Conservation (phyloP, 2,888 invertebrate genomes). For the Clepsis dumicolana region DNA sequence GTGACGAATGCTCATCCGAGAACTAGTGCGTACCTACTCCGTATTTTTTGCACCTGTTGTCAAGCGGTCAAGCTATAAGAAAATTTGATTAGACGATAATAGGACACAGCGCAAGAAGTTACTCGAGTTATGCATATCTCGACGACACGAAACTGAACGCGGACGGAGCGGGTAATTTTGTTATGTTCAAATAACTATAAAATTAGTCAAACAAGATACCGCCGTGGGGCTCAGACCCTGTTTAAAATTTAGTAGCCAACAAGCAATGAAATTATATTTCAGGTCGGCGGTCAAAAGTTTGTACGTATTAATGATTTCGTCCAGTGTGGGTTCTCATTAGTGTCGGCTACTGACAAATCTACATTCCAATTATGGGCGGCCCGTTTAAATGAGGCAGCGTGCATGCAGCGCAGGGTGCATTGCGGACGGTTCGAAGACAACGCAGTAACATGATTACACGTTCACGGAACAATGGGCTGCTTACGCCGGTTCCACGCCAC, state of each 20-base stretch:
- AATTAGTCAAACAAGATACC: constrained; percentile 4
- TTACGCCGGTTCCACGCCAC: constrained; percentile 66
- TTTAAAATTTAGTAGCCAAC: constrained; percentile 7
- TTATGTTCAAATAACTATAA: constrained; percentile 1
- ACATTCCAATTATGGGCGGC: not conserved
- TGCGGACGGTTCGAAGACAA: constrained; percentile 17
- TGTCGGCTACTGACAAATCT: not conserved
- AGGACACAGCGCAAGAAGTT: not conserved
- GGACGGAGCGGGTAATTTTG: not conserved
- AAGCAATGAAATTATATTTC: constrained; percentile 10
- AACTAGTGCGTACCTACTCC: not conserved
- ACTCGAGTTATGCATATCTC: not conserved
- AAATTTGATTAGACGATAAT: not conserved
- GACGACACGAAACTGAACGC: not conserved
- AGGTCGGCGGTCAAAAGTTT: constrained; percentile 7
- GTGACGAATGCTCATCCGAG: not conserved
- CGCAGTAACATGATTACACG: constrained; percentile 31
- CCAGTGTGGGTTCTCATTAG: constrained; percentile 13
- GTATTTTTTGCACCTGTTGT: not conserved
- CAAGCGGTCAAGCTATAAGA: not conserved
- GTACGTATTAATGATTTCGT: constrained; percentile 7
- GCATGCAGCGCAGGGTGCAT: constrained; percentile 7
- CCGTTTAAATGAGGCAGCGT: constrained; percentile 2
- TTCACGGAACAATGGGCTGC: constrained; percentile 60
- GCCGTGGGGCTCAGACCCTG: not conserved